These are phyloP conservation scores for Prorops nasuta DNA, from an alignment of 1,140 invertebrate species.

Conservation along the genomic window DNA sequence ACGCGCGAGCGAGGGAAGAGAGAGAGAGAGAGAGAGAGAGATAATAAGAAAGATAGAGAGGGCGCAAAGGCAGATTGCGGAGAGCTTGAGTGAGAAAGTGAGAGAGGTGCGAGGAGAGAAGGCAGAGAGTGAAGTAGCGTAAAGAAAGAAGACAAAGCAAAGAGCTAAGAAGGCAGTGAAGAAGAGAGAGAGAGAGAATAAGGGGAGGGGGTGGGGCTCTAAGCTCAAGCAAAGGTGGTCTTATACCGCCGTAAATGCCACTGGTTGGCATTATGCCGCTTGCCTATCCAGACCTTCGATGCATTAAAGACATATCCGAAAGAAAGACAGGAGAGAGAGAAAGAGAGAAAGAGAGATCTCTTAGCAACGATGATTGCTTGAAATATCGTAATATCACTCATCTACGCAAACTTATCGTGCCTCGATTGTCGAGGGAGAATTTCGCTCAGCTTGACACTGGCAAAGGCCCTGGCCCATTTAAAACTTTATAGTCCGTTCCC, in stretches of 20 bases:
- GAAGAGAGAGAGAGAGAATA: conserved; percentile 13
- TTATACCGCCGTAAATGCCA: conserved; percentile 54
- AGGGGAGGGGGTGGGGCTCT: conserved; percentile 1
- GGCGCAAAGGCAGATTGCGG: conserved; percentile 5
- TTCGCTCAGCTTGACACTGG: conserved; percentile 26
- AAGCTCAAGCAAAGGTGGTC: conserved; percentile 44
- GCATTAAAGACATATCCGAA: conserved; percentile 34
- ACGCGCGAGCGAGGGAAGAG: background rate
- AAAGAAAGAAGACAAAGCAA: too few species aligned
- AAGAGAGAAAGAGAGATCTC: too few species aligned
- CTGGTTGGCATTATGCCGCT: conserved; percentile 54
- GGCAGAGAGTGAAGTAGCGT: conserved; percentile 7
- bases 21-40: conserved; percentile 12
- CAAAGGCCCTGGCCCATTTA: conserved; percentile 40
- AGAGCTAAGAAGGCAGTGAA: background rate
- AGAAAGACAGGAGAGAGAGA: too few species aligned
- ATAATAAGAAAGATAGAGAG: conserved; percentile 4
- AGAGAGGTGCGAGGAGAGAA: conserved; percentile 13
- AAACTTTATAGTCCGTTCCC: conserved; percentile 32
- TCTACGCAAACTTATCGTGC: conserved; percentile 28
- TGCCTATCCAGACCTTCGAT: conserved; percentile 48
- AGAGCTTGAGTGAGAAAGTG: background rate
- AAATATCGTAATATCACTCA: conserved; percentile 34
- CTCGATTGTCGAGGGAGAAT: conserved; percentile 15
- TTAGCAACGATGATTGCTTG: conserved; percentile 33